Evolutionary conservation across 1,140 invertebrate species (phyloP), one percentile per base, ranked within the genome.

Genomic region (Atta texana): DNA sequence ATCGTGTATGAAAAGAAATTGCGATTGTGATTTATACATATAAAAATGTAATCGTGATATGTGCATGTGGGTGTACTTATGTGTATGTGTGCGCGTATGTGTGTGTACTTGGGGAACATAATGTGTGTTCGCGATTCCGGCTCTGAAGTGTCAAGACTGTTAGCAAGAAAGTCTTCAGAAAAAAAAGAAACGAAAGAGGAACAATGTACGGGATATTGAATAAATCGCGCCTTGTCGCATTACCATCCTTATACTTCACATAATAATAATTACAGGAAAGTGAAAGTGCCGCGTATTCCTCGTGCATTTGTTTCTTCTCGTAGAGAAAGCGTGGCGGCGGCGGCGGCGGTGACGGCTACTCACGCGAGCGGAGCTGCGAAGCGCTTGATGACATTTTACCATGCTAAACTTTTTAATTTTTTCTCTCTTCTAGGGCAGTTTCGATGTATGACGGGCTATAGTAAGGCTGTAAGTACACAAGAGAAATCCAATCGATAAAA

Each of bases 1-100:
- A 80, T 88, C 84, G 90, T 80, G 81, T 91, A 80, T 51, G 85
- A 69, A 71, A 76, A 61, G 68, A 61, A 82, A 69, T 72, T 87
- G 88, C 78, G 88, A 89, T 89, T 88, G 75, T 91, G 66, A 87
- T 89, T 91, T 88, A 89, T 86, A 92, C 87, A 81, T 75, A 86
- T 64, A 84, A 75, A 63, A 59, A 63, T 81, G 81, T 86, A 72
- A 76, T 77, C 78, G 57, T 82, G 61, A 85, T 87, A 81, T 89
- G 59, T 84, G 77, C 84, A 80, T 89, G 59, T 78, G 76, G 34
- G 71, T 77, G 88, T 74, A 78, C n/a, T 78, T 88, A 71, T 85
- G 77, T 77, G 76, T 77, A 78, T 59, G 64, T 24, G 76, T 68
- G 71, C 72, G 78, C 64, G 77, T 86, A 78, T 78, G 85, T 59